These are phyloP conservation scores for Drosophila histrio DNA, from an alignment of 2,888 invertebrate species.

Conservation along the genomic window DNA sequence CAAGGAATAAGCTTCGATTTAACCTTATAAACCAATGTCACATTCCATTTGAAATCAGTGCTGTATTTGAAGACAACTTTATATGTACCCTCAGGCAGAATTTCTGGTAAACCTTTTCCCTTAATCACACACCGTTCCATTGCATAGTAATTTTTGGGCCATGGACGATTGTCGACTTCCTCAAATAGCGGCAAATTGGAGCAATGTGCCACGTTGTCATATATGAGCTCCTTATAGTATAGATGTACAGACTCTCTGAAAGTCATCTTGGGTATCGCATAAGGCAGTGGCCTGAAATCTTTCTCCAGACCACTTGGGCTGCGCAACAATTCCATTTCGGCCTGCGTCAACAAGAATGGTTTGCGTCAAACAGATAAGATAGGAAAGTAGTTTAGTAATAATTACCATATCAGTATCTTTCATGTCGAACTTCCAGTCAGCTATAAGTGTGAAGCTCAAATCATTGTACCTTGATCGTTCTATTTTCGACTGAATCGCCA, in stretches of 20 bases:
- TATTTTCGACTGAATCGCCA: not conserved
- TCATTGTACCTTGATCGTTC: not conserved
- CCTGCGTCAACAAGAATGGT: not conserved
- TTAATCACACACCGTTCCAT: not conserved
- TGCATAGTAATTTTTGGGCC: not conserved
- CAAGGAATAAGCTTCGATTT: not conserved
- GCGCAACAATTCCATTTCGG: not conserved
- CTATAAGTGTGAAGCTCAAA: not conserved
- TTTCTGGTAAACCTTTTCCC: not conserved
- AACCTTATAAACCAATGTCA: not conserved
- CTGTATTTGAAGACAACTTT: not conserved
- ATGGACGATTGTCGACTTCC: not conserved
- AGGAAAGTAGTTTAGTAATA: not conserved
- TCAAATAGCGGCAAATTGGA: not conserved
- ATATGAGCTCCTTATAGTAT: not conserved
- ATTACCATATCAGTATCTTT: not conserved
- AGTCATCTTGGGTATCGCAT: not conserved
- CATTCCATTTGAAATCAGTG: too few species aligned
- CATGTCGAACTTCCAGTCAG: not conserved
- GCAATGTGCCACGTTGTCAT: not conserved
- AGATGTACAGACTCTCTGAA: not conserved
- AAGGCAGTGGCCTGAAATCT: not conserved
- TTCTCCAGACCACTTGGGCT: not conserved
- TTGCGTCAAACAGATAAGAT: too few species aligned
- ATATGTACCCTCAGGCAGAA: constrained; percentile 2